Evolutionary conservation across 2,888 invertebrate species (phyloP).

Genomic region (Scrobipalpa atriplicella): DNA sequence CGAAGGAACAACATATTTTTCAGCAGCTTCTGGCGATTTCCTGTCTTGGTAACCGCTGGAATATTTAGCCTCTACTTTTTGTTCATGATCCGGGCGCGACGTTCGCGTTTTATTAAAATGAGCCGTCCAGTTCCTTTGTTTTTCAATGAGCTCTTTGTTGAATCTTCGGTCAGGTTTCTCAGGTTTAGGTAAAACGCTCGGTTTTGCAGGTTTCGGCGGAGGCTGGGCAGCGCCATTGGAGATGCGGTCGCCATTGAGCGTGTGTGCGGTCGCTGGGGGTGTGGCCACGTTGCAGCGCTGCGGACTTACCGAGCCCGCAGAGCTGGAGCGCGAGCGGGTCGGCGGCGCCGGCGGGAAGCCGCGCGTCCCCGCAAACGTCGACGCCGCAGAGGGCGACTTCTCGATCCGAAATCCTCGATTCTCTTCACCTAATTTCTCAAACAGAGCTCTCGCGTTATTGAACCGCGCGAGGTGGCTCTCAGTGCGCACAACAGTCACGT

Average conservation of each 20-base stretch:
- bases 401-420: constrained; percentile 84
- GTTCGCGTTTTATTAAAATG: constrained; percentile 92
- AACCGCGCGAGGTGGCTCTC: constrained; percentile 96
- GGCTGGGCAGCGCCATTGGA: constrained; percentile 75
- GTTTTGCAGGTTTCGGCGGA: constrained; percentile 76
- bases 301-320: constrained; percentile 85
- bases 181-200: constrained; percentile 86
- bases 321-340: constrained; percentile 85
- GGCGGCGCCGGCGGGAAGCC: constrained; percentile 78
- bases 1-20: constrained; percentile 70
- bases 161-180: constrained; percentile 93
- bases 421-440: constrained; percentile 93
- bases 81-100: constrained; percentile 62
- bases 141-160: constrained; percentile 93
- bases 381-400: constrained; percentile 82
- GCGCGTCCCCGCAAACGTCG: constrained; percentile 81
- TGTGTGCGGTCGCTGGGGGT: constrained; percentile 72
- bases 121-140: constrained; percentile 96
- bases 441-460: constrained; percentile 95
- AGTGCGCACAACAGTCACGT: constrained; percentile 90
- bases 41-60: constrained; percentile 62
- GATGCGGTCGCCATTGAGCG: constrained; percentile 68
- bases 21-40: constrained; percentile 67
- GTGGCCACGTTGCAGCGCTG: constrained; percentile 80
- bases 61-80: constrained; percentile 64